phyloP scores from a whole-genome alignment of 2,797 vertebrate species.

The Anguilla marmorata region DNA sequence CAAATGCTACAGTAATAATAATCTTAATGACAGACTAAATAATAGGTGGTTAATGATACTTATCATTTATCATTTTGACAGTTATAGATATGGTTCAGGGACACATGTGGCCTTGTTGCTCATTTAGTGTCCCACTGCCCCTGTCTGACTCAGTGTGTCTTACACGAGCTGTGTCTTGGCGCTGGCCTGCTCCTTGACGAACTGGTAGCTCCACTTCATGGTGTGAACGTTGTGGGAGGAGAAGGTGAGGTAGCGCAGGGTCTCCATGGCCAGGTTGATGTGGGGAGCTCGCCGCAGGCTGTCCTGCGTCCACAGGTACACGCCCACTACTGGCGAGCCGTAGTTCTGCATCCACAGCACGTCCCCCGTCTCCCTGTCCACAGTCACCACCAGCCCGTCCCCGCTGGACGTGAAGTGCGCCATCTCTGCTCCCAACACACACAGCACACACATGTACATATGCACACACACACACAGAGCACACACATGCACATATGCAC shows the following conservation, averaged over 20 bases:
- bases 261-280: slow-evolving; percentile 89
- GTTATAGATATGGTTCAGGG: background rate
- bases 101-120: background rate
- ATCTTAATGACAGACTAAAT: background rate
- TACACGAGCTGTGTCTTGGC: slow-evolving; percentile 86
- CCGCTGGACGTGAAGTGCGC: slow-evolving; percentile 89
- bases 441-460: background rate
- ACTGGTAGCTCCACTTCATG: slow-evolving; percentile 79
- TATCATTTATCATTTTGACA: background rate
- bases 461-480: slow-evolving; percentile 23
- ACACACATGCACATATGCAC: background rate
- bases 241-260: slow-evolving; percentile 90
- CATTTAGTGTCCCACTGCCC: background rate
- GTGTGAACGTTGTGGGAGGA: slow-evolving; percentile 78
- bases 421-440: slow-evolving; percentile 72
- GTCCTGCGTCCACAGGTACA: slow-evolving; percentile 90
- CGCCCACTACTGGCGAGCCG: slow-evolving; percentile 83
- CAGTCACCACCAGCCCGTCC: slow-evolving; percentile 88
- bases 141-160: slow-evolving; percentile 35
- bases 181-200: slow-evolving; percentile 76
- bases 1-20: background rate
- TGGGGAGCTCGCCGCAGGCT: slow-evolving; percentile 84
- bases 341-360: slow-evolving; percentile 95
- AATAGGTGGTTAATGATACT: background rate
- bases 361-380: slow-evolving; percentile 83